A percentile compares a stretch with the other conserved stretches of the same genome.
phyloP scores from a whole-genome alignment of 1,140 invertebrate genomes.

The Arion vulgaris region DNA sequence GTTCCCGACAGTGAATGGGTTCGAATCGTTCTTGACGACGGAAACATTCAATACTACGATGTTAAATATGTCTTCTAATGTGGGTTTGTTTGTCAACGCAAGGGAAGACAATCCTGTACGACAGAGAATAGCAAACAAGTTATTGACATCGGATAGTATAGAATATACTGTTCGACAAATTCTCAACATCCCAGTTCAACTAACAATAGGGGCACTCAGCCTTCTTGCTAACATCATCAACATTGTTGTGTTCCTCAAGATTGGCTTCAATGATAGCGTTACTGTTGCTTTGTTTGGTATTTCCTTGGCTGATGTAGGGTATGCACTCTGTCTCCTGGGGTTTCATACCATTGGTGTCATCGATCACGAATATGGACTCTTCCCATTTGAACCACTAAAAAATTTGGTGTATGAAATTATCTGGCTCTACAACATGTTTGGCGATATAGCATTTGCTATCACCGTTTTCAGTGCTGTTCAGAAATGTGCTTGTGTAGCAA shows the following conservation, averaged over 20 bases:
- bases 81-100: no score
- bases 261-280: not conserved
- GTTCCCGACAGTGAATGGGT: no score
- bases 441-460: not conserved
- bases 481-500: conserved; percentile 2
- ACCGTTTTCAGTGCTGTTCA: not conserved
- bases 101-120: no score
- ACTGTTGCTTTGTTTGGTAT: not conserved
- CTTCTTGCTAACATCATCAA: not conserved
- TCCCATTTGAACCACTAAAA: not conserved
- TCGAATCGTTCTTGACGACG: no score
- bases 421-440: not conserved
- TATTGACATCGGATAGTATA: not conserved
- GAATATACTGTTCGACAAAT: not conserved
- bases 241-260: not conserved
- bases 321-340: not conserved
- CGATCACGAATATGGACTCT: not conserved
- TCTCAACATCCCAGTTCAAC: not conserved
- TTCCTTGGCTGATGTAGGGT: not conserved
- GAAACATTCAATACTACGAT: no score
- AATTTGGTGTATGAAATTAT: not conserved
- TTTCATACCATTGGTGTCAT: not conserved
- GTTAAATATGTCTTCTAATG: no score
- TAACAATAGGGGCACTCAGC: not conserved
- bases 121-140: not conserved